phyloP scores from a whole-genome alignment of 1,140 invertebrate genomes.

The Drosophila navojoa region DNA sequence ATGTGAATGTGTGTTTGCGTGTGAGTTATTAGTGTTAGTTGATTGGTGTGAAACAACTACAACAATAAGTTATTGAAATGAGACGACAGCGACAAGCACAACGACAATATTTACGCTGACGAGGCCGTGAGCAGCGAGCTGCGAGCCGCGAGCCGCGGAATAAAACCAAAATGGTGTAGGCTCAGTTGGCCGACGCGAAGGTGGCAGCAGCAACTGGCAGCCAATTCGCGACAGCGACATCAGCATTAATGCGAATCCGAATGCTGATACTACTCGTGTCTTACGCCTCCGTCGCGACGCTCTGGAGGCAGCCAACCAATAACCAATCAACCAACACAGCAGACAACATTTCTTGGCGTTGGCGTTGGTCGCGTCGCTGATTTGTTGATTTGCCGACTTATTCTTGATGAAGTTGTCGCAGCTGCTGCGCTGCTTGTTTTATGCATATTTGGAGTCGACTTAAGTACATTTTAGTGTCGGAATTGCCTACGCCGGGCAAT shows the following conservation, averaged over 20 bases:
- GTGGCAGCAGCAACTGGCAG: constrained; percentile 47
- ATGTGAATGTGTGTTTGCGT: too few relatives aligned
- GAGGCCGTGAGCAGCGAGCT: constrained; percentile 29
- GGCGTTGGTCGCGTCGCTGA: constrained; percentile 53
- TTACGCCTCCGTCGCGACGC: constrained; percentile 28
- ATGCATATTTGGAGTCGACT: constrained; percentile 48
- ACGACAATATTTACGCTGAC: constrained; percentile 33
- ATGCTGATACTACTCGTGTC: constrained; percentile 28
- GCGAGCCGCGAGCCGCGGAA: constrained; percentile 30
- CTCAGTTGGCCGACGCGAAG: constrained; percentile 41
- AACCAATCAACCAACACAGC: constrained; percentile 56
- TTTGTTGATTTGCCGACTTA: constrained; percentile 63
- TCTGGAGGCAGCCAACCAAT: constrained; percentile 39
- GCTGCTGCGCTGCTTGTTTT: constrained; percentile 38
- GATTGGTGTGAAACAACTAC: constrained; percentile 60
- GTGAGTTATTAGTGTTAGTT: constrained; percentile 29
- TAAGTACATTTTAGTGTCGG: constrained; percentile 60
- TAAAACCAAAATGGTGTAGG: constrained; percentile 79
- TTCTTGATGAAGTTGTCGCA: constrained; percentile 68
- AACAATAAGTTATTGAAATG: constrained; percentile 79
- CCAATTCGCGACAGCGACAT: constrained; percentile 47
- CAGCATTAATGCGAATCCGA: constrained; percentile 7
- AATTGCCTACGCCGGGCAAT: constrained; percentile 32
- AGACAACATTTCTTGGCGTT: constrained; percentile 36
- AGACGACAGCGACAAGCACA: constrained; percentile 58